Conservation (phyloP, 2,113 vertebrate species). For the Pristiophorus japonicus region DNA sequence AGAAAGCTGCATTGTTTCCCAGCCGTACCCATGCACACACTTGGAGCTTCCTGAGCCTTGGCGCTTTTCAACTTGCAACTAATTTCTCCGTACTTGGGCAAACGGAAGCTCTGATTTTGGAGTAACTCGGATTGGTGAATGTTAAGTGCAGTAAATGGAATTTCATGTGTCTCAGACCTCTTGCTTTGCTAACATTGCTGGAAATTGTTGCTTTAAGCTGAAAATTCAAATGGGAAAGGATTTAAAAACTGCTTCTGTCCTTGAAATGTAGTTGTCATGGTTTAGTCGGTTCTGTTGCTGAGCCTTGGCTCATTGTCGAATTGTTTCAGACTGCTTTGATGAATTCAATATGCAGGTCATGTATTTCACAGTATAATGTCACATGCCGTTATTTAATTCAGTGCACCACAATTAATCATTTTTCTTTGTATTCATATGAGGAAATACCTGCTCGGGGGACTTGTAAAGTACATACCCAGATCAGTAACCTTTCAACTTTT, state of each 20-base stretch:
- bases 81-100: neutral
- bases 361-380: slow-evolving; percentile 5
- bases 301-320: neutral
- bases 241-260: neutral
- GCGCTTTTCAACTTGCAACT: no score
- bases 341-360: neutral
- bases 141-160: neutral
- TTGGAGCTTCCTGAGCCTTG: neutral
- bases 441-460: neutral
- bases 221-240: no score
- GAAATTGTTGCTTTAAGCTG: no score
- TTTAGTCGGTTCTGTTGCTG: neutral
- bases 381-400: neutral
- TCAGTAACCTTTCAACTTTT: neutral
- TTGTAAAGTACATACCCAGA: neutral
- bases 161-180: neutral
- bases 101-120: neutral
- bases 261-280: neutral
- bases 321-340: neutral
- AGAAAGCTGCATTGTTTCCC: neutral
- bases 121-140: neutral
- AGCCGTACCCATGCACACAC: neutral
- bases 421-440: neutral
- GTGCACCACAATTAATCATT: neutral
- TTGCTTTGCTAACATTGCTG: neutral